Conservation (phyloP, 2,797 vertebrate genomes). For the Hypotaenidia philippensis region DNA sequence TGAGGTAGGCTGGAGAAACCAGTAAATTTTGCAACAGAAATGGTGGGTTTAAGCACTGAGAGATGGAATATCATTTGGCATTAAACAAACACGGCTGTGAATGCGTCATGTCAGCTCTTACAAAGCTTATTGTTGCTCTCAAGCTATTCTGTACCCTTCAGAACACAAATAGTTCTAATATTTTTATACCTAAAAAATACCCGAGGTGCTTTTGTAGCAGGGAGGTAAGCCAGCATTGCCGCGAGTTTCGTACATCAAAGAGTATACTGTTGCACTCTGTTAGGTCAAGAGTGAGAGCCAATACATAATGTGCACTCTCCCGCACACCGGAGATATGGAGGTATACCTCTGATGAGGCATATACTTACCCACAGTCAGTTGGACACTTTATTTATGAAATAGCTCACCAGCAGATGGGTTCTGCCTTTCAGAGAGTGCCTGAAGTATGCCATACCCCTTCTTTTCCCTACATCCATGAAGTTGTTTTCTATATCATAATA, state of each 20-base stretch:
- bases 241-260: neutral
- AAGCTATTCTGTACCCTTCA: neutral
- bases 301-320: neutral
- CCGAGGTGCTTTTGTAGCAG: neutral
- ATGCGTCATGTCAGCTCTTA: neutral
- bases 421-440: neutral
- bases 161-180: neutral
- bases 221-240: neutral
- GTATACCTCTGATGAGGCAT: neutral
- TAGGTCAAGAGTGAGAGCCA: neutral
- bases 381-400: neutral
- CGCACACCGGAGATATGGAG: neutral
- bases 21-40: conserved; percentile 10
- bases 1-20: conserved; percentile 24
- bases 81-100: neutral
- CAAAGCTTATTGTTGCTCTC: neutral
- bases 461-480: neutral
- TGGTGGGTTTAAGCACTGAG: neutral
- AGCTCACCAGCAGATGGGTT: neutral
- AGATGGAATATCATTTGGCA: neutral
- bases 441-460: no score
- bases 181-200: neutral
- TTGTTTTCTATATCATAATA: neutral
- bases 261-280: neutral
- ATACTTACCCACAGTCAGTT: neutral